Evolutionary conservation across 2,113 vertebrate genomes (phyloP).

Genomic region (Urocitellus parryii): DNA sequence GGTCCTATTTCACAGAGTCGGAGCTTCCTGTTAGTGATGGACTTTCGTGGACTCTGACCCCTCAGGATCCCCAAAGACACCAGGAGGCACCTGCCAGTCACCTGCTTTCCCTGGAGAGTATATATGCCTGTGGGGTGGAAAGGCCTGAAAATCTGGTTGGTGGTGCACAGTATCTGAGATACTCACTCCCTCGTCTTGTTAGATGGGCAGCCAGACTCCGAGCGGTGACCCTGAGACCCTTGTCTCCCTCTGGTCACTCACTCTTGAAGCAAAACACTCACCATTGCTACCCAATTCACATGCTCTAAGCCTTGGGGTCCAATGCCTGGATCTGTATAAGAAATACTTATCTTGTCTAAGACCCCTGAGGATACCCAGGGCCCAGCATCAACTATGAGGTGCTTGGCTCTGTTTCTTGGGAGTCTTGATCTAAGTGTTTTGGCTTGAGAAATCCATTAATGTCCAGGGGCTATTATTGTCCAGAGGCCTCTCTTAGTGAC

Average conservation of each 20-base stretch:
- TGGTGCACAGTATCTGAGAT: too few species aligned
- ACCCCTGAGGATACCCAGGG: neutral
- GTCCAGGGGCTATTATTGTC: neutral
- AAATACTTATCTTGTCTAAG: neutral
- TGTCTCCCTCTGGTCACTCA: neutral
- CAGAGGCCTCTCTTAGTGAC: neutral
- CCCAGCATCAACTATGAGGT: neutral
- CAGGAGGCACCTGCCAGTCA: neutral
- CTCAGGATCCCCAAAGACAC: neutral
- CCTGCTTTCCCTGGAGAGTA: neutral
- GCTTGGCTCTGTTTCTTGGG: neutral
- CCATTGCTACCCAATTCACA: neutral
- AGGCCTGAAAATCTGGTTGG: neutral
- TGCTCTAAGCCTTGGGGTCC: neutral
- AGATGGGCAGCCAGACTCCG: neutral
- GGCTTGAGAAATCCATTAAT: neutral
- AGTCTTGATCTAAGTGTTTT: neutral
- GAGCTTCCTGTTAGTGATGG: neutral
- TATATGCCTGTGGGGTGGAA: too few species aligned
- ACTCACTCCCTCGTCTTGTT: neutral
- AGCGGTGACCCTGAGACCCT: neutral
- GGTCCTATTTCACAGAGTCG: neutral
- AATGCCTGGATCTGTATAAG: neutral
- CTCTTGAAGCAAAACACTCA: neutral
- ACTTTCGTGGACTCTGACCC: accelerated